A percentile compares a stretch with the other conserved stretches of the same genome.
Evolutionary conservation across 2,888 invertebrate species (phyloP).

Genomic region (Euplagia quadripunctaria): DNA sequence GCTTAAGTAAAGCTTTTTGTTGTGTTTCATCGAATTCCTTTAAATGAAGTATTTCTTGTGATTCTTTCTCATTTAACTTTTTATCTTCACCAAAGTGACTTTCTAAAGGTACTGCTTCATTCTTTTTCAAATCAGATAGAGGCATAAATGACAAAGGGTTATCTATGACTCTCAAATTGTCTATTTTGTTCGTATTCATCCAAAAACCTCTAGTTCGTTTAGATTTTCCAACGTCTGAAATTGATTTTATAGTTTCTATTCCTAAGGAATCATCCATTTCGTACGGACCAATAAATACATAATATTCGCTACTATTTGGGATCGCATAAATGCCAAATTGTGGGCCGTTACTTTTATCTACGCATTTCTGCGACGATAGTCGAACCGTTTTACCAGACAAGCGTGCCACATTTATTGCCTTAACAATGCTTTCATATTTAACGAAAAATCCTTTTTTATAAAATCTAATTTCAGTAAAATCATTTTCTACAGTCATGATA

Average conservation of each 20-base stretch:
- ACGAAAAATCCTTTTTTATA: constrained; percentile 84
- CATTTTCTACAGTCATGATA: constrained; percentile 84
- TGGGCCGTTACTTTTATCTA: constrained; percentile 55
- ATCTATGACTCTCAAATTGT: constrained; percentile 75
- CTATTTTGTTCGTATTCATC: constrained; percentile 76
- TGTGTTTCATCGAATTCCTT: constrained; percentile 20
- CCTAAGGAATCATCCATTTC: constrained; percentile 75
- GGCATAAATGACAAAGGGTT: constrained; percentile 76
- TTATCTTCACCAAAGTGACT: constrained; percentile 25
- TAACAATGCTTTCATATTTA: constrained; percentile 82
- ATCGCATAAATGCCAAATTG: constrained; percentile 82
- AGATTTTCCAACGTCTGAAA: constrained; percentile 42
- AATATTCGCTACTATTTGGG: constrained; percentile 68
- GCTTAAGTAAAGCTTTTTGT: constrained; percentile 21
- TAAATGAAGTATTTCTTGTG: constrained; percentile 20
- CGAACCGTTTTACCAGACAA: constrained; percentile 81
- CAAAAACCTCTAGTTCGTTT: constrained; percentile 75
- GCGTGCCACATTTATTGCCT: constrained; percentile 81
- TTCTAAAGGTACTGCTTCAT: constrained; percentile 50
- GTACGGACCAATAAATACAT: constrained; percentile 81
- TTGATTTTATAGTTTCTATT: constrained; percentile 74
- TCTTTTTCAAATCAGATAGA: constrained; percentile 30
- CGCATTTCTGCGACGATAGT: constrained; percentile 72
- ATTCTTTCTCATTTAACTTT: constrained; percentile 14
- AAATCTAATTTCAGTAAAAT: constrained; percentile 85